Evolutionary conservation across 2,888 invertebrate species (phyloP).

Genomic region (Timema cristinae): DNA sequence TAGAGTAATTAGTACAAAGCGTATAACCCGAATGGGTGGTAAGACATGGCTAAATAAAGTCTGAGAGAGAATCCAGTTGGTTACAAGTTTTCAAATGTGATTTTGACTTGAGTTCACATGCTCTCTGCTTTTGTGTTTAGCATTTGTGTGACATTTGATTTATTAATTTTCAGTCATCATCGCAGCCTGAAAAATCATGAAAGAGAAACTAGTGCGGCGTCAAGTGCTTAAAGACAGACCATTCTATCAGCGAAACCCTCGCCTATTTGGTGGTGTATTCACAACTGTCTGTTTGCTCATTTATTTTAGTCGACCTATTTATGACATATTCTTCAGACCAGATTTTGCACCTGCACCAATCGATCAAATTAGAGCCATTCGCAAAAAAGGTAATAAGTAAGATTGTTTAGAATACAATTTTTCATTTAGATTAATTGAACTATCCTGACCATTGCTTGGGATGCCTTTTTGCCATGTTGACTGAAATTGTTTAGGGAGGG

Average conservation of each 20-base stretch:
- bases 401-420: too few species aligned
- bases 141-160: neutral
- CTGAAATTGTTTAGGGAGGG: too few species aligned
- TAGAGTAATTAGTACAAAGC: too few species aligned
- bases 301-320: constrained; percentile 68
- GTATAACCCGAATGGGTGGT: too few species aligned
- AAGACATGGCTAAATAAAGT: too few species aligned
- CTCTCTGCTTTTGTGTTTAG: too few species aligned
- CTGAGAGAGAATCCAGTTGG: too few species aligned
- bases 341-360: neutral
- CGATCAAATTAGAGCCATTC: neutral
- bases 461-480: too few species aligned
- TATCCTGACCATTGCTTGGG: too few species aligned
- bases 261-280: constrained; percentile 43
- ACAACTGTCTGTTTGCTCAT: constrained; percentile 51
- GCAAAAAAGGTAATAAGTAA: neutral
- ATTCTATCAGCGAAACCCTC: constrained; percentile 60
- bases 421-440: too few species aligned
- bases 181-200: constrained; percentile 19
- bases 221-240: constrained; percentile 50
- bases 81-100: too few species aligned
- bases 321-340: constrained; percentile 56
- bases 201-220: constrained; percentile 3
- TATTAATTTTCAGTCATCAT: constrained; percentile 14
- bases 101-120: too few species aligned